Evolutionary conservation across 2,113 vertebrate genomes (phyloP).

Genomic region (Lepisosteus osseus): DNA sequence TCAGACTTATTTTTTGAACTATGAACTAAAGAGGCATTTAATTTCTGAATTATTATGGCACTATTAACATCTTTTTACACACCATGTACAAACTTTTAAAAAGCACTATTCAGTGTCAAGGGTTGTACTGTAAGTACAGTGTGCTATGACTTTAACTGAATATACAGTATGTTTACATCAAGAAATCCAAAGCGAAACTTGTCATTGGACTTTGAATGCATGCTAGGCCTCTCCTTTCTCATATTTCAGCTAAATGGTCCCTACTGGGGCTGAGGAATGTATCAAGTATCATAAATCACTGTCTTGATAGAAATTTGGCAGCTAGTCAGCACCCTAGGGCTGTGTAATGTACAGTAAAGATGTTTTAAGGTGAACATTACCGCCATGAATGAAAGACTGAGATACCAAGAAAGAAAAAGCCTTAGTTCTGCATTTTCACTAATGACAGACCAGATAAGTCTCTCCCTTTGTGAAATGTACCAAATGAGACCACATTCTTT

Average conservation of each 20-base stretch:
- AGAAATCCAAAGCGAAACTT: slow-evolving; percentile 75
- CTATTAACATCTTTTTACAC: slow-evolving; percentile 1
- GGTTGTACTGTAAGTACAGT: neutral
- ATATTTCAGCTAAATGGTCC: slow-evolving; percentile 88
- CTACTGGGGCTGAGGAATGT: slow-evolving; percentile 83
- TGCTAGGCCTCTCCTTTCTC: slow-evolving; percentile 78
- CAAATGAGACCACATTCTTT: slow-evolving; percentile 3
- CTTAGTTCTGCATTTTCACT: slow-evolving; percentile 39
- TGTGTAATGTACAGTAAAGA: slow-evolving; percentile 75
- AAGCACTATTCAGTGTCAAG: neutral
- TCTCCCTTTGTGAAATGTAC: neutral
- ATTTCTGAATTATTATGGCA: neutral
- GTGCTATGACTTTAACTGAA: neutral
- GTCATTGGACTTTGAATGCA: slow-evolving; percentile 71
- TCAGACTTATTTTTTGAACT: slow-evolving; percentile 32
- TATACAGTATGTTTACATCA: slow-evolving; percentile 54
- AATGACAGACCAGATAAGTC: slow-evolving; percentile 12
- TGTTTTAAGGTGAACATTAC: slow-evolving; percentile 88
- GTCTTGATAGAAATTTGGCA: slow-evolving; percentile 91
- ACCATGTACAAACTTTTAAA: neutral
- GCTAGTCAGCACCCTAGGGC: slow-evolving; percentile 71
- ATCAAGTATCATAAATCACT: slow-evolving; percentile 94
- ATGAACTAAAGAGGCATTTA: slow-evolving; percentile 19
- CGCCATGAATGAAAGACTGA: slow-evolving; percentile 48
- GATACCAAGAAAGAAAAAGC: slow-evolving; percentile 24